Evolutionary conservation across 2,888 invertebrate species (phyloP), one percentile per base, ranked within the genome.

Genomic region (Malthinus flaveolus): DNA sequence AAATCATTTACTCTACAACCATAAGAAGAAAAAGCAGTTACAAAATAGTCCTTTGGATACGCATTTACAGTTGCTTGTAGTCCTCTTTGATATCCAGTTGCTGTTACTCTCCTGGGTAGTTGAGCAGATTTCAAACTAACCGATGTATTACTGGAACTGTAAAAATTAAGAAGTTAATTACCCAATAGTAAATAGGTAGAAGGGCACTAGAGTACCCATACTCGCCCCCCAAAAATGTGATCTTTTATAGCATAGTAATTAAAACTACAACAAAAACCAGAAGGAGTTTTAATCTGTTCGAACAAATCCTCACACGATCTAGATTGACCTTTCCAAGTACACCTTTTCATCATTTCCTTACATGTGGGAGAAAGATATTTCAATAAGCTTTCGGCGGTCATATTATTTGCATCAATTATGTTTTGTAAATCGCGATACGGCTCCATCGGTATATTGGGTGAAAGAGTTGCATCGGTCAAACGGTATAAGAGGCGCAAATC

Each of bases 81-180:
- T 0, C 87, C 89, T 0, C 87, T 87, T 67, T 86, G 83, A 69
- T 85, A 86, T 0, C 89, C 89, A 67, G 88, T 88, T 0, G 87
- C 85, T 0, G 87, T 85, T 0, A 87, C 84, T 1, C 85, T 82
- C 51, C 83, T 82, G 0, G 88, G 87, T 1, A 71, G 73, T 23
- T 1, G 3, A 2, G 31, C 15, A 31, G 37, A 39, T 47, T 47
- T 47, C 32, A 13, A 33, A 32, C 15, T 15, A 6, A 15, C 39
- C 6, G 15, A 5, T n/a, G 9, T n/a, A 15, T 6, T 23, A 42
- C 39, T 42, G 8, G 15, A 42, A 42, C 15, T 1, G 1, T 7
- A 37, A 37, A 9, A 37, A 39, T 39, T 15, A n/a, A n/a, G n/a
- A n/a, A n/a, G n/a, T n/a, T n/a, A n/a, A n/a, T n/a, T n/a, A n/a